These are phyloP conservation scores for Myotis lucifugus DNA, from an alignment of 2,113 vertebrate genomes.

Conservation along the genomic window DNA sequence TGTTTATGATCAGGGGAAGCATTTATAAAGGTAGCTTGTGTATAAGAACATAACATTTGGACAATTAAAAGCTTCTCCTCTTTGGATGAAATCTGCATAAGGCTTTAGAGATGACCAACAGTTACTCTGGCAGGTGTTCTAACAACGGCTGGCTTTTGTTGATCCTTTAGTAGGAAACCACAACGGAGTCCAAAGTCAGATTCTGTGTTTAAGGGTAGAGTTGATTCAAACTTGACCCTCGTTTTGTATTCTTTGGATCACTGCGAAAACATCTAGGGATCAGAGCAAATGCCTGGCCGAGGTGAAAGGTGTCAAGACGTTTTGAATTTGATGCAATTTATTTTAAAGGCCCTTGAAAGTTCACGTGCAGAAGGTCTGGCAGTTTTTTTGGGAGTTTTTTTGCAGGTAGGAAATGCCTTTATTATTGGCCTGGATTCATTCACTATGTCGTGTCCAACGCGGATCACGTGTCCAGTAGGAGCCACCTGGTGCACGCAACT, in stretches of 20 bases:
- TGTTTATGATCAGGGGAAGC: neutral
- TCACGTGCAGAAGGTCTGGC: slow-evolving; percentile 79
- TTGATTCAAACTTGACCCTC: neutral
- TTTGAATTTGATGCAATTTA: slow-evolving; percentile 19
- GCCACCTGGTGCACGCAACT: neutral
- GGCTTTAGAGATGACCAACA: slow-evolving; percentile 50
- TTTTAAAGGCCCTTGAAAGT: neutral
- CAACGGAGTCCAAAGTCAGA: neutral
- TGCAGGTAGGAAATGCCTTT: slow-evolving; percentile 75
- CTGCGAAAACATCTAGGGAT: neutral
- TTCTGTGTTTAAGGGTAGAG: neutral
- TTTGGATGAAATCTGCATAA: slow-evolving; percentile 61
- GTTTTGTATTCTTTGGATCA: neutral
- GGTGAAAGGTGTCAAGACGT: neutral
- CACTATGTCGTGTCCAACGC: slow-evolving; percentile 65
- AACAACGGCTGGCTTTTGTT: neutral
- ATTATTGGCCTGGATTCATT: slow-evolving; percentile 72
- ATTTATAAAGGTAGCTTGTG: slow-evolving; percentile 66
- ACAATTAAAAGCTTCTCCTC: slow-evolving; percentile 52
- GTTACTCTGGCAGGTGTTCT: neutral
- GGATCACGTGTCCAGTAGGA: slow-evolving; percentile 49
- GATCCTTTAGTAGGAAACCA: slow-evolving; percentile 32
- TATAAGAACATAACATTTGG: slow-evolving; percentile 45
- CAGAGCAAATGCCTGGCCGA: neutral
- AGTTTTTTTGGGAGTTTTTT: neutral